Evolutionary conservation across 2,797 vertebrate genomes (phyloP).

Genomic region (Heteromormyrus szaboi): DNA sequence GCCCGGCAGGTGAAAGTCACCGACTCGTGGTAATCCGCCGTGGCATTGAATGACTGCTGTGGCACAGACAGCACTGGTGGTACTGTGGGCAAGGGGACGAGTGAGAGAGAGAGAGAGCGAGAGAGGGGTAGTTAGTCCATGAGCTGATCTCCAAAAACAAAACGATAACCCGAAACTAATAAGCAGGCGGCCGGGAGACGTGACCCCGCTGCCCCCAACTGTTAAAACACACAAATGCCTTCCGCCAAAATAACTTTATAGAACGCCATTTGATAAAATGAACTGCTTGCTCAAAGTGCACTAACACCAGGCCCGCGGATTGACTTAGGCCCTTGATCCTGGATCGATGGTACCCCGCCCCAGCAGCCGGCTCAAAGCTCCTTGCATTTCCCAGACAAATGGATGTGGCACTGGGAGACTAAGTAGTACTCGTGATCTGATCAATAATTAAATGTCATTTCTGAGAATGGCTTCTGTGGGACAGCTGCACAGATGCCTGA

Average conservation of each 20-base stretch:
- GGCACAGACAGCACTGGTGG: slow-evolving; percentile 77
- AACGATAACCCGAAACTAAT: not conserved
- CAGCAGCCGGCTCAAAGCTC: not conserved
- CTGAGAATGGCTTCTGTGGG: not conserved
- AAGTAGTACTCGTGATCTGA: not conserved
- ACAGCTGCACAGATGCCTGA: not conserved
- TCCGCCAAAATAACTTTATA: not conserved
- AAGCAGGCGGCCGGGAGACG: not conserved
- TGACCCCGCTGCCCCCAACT: not conserved
- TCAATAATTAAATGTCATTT: slow-evolving; percentile 7
- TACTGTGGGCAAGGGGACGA: slow-evolving; percentile 56
- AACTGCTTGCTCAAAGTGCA: not conserved
- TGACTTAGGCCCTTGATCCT: not conserved
- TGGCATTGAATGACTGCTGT: slow-evolving; percentile 92
- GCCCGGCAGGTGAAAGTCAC: slow-evolving; percentile 83
- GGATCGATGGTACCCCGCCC: not conserved
- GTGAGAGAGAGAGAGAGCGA: not conserved
- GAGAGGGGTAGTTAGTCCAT: not conserved
- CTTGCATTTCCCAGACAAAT: not conserved
- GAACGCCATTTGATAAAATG: not conserved
- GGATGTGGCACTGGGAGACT: not conserved
- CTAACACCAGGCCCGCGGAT: not conserved
- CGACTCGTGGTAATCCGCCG: slow-evolving; percentile 86
- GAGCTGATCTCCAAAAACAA: not conserved
- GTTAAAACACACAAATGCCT: not conserved